phyloP scores from a whole-genome alignment of 2,113 vertebrate genomes.

The Epinephelus cyanopodus region DNA sequence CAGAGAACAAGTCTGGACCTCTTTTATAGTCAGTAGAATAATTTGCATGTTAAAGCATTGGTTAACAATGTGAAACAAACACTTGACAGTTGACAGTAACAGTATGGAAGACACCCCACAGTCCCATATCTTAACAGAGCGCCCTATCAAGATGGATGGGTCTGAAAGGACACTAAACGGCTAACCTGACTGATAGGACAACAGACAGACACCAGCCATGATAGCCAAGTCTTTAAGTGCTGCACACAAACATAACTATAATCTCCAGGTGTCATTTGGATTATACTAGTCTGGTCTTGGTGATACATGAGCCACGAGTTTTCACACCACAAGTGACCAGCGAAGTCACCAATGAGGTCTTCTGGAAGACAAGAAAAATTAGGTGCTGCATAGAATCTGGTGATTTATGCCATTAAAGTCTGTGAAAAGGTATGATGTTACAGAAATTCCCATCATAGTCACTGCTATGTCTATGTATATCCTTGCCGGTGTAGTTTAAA shows the following conservation, averaged over 20 bases:
- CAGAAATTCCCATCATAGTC: slow-evolving; percentile 43
- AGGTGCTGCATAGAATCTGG: slow-evolving; percentile 11
- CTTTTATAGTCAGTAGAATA: background rate
- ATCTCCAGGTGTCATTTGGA: slow-evolving; percentile 36
- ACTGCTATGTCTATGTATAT: slow-evolving; percentile 50
- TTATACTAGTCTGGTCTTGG: background rate
- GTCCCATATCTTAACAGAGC: slow-evolving; percentile 71
- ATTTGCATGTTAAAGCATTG: background rate
- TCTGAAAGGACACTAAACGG: slow-evolving; percentile 64
- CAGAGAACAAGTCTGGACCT: background rate
- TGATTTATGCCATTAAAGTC: slow-evolving; percentile 49
- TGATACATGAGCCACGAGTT: slow-evolving; percentile 12
- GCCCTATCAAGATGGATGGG: slow-evolving; percentile 80
- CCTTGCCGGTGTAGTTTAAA: slow-evolving; percentile 57
- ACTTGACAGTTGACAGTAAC: slow-evolving; percentile 77
- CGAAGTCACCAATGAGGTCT: background rate
- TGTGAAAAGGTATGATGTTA: slow-evolving; percentile 27
- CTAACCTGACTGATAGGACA: slow-evolving; percentile 73
- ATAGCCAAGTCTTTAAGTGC: slow-evolving; percentile 56
- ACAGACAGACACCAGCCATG: slow-evolving; percentile 66
- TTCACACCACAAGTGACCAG: background rate
- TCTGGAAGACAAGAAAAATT: slow-evolving; percentile 15
- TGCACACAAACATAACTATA: slow-evolving; percentile 30
- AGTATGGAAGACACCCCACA: slow-evolving; percentile 77
- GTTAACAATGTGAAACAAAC: slow-evolving; percentile 41